Conservation (phyloP, 92 coral and sea anemone species). For the Muricea muricata region DNA sequence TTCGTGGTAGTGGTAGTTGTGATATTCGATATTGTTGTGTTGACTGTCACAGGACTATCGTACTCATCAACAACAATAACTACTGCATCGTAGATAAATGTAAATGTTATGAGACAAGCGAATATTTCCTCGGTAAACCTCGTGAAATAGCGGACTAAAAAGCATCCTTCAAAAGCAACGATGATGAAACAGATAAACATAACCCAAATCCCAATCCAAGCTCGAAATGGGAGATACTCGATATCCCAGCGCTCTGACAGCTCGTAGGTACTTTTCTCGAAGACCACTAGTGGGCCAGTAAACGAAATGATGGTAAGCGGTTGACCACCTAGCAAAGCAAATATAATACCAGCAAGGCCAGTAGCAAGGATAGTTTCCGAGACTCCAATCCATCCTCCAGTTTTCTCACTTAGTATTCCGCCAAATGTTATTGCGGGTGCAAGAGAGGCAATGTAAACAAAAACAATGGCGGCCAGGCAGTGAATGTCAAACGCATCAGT, state of each 20-base stretch:
- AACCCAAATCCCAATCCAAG: slow-evolving; percentile 99
- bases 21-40: slow-evolving; percentile 1
- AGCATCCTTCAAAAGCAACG: slow-evolving; percentile 96
- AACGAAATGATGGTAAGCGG: slow-evolving; percentile 94
- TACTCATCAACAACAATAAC: slow-evolving; percentile 69
- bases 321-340: slow-evolving; percentile 93
- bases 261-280: slow-evolving; percentile 83
- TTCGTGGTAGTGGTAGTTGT: slow-evolving; percentile 30
- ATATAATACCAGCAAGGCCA: slow-evolving; percentile 83
- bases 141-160: slow-evolving; percentile 89
- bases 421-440: slow-evolving; percentile 98
- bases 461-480: slow-evolving; percentile 80
- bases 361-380: slow-evolving; percentile 93
- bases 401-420: slow-evolving; percentile 86
- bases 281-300: slow-evolving; percentile 92
- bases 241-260: slow-evolving; percentile 71
- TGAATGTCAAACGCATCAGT: slow-evolving; percentile 87
- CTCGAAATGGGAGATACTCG: slow-evolving; percentile 94
- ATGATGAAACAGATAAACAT: slow-evolving; percentile 91
- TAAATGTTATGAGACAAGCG: slow-evolving; percentile 89
- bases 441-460: slow-evolving; percentile 94
- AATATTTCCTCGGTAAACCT: slow-evolving; percentile 98
- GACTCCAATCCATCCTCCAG: slow-evolving; percentile 96
- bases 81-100: slow-evolving; percentile 86
- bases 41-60: slow-evolving; percentile 50